phyloP scores from a whole-genome alignment of 2,888 invertebrate genomes.

The Caenorhabditis sp. region DNA sequence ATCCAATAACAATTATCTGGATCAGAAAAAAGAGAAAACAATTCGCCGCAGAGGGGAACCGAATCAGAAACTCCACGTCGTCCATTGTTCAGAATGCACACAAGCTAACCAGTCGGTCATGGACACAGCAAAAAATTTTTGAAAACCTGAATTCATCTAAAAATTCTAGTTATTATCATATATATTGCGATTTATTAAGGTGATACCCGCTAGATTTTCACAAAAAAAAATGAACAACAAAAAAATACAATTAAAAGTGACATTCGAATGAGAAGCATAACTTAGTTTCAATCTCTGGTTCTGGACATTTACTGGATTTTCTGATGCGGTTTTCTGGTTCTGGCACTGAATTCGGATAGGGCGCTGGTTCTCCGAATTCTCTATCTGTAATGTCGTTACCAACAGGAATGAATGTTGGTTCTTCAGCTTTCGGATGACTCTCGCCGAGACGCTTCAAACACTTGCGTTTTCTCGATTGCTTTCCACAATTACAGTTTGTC shows the following conservation, averaged over 20 bases:
- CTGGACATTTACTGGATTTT: constrained; percentile 27
- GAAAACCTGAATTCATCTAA: no score
- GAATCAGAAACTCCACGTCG: no score
- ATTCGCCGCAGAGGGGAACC: no score
- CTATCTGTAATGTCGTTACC: constrained; percentile 20
- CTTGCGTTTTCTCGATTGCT: constrained; percentile 44
- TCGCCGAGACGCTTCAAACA: constrained; percentile 26
- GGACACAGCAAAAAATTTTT: no score
- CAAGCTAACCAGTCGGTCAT: no score
- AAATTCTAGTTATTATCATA: no score
- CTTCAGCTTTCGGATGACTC: background rate
- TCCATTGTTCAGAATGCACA: no score
- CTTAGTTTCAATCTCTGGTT: constrained; percentile 26
- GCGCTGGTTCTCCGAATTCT: constrained; percentile 26
- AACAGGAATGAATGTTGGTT: constrained; percentile 17
- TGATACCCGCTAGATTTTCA: background rate
- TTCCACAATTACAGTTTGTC: constrained; percentile 49
- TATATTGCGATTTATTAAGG: no score
- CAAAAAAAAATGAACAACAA: background rate
- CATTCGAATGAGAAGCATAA: constrained; percentile 3
- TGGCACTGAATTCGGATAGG: constrained; percentile 20
- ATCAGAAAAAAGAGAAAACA: no score
- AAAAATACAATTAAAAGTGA: constrained; percentile 3
- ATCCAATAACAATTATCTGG: no score
- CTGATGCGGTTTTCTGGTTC: constrained; percentile 22